Evolutionary conservation across 2,888 invertebrate species (phyloP).

Genomic region (Camptogramma bilineatum): DNA sequence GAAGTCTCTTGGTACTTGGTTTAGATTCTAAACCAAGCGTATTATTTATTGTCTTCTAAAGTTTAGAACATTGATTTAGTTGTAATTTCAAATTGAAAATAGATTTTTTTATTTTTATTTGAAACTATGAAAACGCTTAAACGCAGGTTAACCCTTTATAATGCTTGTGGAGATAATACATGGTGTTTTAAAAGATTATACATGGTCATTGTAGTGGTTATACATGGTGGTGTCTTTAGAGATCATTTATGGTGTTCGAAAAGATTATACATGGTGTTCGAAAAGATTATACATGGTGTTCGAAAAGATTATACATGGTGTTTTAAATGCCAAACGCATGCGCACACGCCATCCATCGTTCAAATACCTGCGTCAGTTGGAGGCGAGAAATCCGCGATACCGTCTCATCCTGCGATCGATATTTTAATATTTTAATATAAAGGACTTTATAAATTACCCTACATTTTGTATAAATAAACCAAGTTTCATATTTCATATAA

Average conservation of each 20-base stretch:
- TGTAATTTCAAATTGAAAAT: no score
- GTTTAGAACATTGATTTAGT: no score
- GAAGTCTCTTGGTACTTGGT: no score
- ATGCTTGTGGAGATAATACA: neutral
- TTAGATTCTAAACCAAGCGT: no score
- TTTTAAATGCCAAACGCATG: constrained; percentile 53
- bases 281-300: constrained; percentile 24
- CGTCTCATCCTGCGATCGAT: constrained; percentile 74
- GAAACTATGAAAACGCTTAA: no score
- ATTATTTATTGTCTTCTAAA: no score
- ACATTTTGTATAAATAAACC: neutral
- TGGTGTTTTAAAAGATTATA: neutral
- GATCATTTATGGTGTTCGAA: neutral
- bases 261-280: constrained; percentile 5
- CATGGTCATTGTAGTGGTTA: constrained; percentile 10
- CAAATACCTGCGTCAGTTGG: constrained; percentile 73
- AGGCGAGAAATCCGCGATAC: constrained; percentile 77
- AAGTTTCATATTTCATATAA: no score
- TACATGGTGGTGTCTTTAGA: no score
- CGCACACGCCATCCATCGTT: constrained; percentile 54
- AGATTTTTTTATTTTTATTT: no score
- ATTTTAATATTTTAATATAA: constrained; percentile 22
- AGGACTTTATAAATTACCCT: neutral
- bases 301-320: constrained; percentile 19
- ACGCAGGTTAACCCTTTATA: neutral